phyloP scores from a whole-genome alignment of 2,113 vertebrate genomes.

The Myotis davidii region DNA sequence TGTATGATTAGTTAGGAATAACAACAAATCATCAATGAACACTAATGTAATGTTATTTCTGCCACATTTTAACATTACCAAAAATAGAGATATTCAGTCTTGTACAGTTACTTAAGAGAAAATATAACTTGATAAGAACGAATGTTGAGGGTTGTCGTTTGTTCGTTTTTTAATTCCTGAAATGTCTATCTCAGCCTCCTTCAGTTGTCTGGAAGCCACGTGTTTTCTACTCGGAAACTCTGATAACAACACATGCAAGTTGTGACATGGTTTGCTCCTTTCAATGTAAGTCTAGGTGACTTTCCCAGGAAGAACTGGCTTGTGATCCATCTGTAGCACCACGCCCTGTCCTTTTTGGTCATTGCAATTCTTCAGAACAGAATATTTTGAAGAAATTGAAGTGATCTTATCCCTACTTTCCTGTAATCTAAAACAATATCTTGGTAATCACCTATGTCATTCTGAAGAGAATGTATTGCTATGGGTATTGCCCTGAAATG shows the following conservation, averaged over 20 bases:
- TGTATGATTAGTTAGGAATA: neutral
- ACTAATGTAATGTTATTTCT: neutral
- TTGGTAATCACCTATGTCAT: neutral
- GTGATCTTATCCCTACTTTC: neutral
- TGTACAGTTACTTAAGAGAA: constrained; percentile 9
- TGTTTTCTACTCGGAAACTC: constrained; percentile 75
- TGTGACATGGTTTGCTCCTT: constrained; percentile 43
- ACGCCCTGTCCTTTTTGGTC: neutral
- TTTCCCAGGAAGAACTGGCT: constrained; percentile 78
- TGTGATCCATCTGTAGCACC: neutral
- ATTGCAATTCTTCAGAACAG: constrained; percentile 46
- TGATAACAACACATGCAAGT: neutral
- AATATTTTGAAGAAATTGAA: neutral
- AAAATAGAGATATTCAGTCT: neutral
- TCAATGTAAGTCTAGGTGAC: neutral
- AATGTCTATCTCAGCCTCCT: neutral
- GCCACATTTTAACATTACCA: neutral
- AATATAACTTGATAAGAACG: neutral
- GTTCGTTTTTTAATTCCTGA: neutral
- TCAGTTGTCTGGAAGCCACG: constrained; percentile 65
- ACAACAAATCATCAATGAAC: neutral
- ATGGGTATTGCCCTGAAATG: neutral
- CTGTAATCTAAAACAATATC: neutral
- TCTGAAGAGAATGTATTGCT: neutral
- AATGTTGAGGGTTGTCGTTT: neutral